Evolutionary conservation across 1,140 invertebrate species (phyloP), one percentile per base, ranked within the genome.

Genomic region (Drosophila sucinea): DNA sequence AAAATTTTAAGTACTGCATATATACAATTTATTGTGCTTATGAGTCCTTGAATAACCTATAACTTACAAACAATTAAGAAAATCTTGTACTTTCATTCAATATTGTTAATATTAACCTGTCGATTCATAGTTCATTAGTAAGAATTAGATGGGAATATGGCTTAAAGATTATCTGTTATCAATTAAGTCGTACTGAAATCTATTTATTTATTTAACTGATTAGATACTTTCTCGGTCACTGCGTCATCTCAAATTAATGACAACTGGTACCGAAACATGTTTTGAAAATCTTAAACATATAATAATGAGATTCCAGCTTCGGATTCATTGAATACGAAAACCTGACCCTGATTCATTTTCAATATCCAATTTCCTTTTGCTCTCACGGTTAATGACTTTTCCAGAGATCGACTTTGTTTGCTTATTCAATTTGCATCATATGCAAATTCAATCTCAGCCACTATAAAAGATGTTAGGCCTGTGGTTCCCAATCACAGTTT

Each of bases 401-500:
- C 62, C 81, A 85, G 81, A 54, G 44, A 41, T 41, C 35, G 60
- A 23, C 30, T 65, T 78, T 85, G 81, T 85, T 81, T 85, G 77
- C 29, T 60, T 60, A 78, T 71, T 81, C 81, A 85, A 85, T 85
- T 51, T 51, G 44, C 81, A 85, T 85, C 81, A 85, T 81, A 67
- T 85, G 81, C 68, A 63, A 85, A 85, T 81, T 85, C 77, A 30
- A 84, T 85, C 81, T 70, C 56, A 55, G 38, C 29, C 60, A 56
- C 74, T 81, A 85, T 85, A 85, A 81, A 85, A 85, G 76, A 75
- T 75, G 70, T 78, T 55, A 25, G 65, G 10, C 6, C 41, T 55
- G 38, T 55, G 41, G 38, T 40, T 64, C 41, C 58, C 56, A 27
- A 81, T 58, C 74, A 72, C 81, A 85, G 81, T 85, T 70, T 64